Evolutionary conservation across 2,113 vertebrate genomes (phyloP).

Genomic region (Cariama cristata): DNA sequence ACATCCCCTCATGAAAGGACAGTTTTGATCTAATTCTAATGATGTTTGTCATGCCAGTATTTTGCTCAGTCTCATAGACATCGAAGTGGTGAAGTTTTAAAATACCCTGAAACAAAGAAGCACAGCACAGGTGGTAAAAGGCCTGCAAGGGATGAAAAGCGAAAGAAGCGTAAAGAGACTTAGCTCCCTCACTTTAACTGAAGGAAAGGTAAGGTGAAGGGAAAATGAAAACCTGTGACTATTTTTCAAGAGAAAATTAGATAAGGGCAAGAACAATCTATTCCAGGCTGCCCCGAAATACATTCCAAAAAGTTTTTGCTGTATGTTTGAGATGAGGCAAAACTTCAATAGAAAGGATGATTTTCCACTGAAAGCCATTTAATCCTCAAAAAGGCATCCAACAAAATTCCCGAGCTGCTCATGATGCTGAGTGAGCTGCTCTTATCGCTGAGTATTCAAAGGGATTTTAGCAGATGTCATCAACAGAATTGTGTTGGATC

Average conservation of each 20-base stretch:
- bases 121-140: not conserved
- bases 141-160: not conserved
- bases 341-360: not conserved
- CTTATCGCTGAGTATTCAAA: not conserved
- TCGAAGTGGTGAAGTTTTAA: not conserved
- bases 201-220: not conserved
- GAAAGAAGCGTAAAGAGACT: not conserved
- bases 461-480: not conserved
- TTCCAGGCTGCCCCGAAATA: not conserved
- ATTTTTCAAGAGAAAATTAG: constrained; percentile 1
- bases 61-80: not conserved
- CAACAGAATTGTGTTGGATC: not conserved
- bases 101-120: not conserved
- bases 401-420: not conserved
- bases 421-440: not conserved
- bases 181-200: not conserved
- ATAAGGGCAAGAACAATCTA: not conserved
- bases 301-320: not conserved
- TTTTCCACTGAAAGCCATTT: not conserved
- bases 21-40: not conserved
- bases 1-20: not conserved
- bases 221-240: not conserved
- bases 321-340: not conserved
- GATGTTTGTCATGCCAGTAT: not conserved
- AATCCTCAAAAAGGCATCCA: not conserved